Evolutionary conservation across 2,113 vertebrate genomes (phyloP).

Genomic region (Dendropsophus ebraccatus): DNA sequence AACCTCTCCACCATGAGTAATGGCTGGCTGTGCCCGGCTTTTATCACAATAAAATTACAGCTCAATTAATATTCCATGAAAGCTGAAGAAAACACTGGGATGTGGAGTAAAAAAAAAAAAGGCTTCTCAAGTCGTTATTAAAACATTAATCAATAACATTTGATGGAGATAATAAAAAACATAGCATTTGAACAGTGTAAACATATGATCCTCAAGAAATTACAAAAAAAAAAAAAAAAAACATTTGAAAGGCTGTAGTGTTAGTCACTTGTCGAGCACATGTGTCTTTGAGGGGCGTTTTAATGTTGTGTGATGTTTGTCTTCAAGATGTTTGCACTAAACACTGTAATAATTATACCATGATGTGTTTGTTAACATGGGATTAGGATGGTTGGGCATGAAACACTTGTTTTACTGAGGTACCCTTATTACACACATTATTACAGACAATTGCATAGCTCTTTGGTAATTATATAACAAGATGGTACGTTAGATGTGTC

Average conservation of each 20-base stretch:
- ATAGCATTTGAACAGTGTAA: slow-evolving; percentile 26
- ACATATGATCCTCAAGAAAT: slow-evolving; percentile 35
- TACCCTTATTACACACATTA: background rate
- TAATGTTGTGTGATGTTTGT: background rate
- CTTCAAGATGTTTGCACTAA: slow-evolving; percentile 40
- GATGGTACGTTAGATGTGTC: too few species aligned
- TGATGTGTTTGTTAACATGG: background rate
- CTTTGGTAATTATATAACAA: background rate
- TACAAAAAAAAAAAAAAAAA: slow-evolving; percentile 11
- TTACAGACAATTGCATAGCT: background rate
- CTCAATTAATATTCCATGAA: slow-evolving; percentile 27
- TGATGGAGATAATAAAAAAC: slow-evolving; percentile 39
- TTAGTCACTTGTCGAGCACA: slow-evolving; percentile 27
- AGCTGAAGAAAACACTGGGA: background rate
- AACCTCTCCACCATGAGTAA: slow-evolving; percentile 46
- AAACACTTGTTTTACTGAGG: background rate
- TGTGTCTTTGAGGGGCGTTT: slow-evolving; percentile 9
- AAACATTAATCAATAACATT: slow-evolving; percentile 41
- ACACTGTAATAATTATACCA: slow-evolving; percentile 16
- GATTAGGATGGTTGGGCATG: background rate
- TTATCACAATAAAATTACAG: slow-evolving; percentile 44
- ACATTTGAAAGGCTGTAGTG: background rate
- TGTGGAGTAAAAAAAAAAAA: background rate
- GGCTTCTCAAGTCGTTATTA: slow-evolving; percentile 21
- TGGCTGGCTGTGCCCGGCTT: slow-evolving; percentile 5